Evolutionary conservation across 2,888 invertebrate species (phyloP).

Genomic region (Aspidapion aeneum): DNA sequence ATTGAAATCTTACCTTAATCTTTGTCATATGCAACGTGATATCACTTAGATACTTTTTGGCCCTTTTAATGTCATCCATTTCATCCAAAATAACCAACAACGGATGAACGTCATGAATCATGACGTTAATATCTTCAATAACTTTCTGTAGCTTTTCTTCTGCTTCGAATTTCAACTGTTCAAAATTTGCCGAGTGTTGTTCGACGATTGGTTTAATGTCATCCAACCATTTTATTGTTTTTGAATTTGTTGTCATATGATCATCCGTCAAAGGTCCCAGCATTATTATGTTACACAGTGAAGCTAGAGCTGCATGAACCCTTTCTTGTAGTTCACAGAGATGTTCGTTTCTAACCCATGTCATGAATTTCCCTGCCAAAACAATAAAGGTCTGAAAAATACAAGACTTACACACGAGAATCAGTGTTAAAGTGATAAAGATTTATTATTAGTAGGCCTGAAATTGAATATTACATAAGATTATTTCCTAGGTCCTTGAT

Average conservation of each 20-base stretch:
- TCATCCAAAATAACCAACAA: constrained; percentile 74
- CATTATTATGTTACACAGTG: constrained; percentile 67
- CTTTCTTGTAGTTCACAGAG: constrained; percentile 64
- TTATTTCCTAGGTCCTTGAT: too few species aligned
- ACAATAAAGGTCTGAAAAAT: background rate
- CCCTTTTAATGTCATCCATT: constrained; percentile 75
- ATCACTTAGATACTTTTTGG: constrained; percentile 72
- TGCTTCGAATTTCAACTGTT: constrained; percentile 75
- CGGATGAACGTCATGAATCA: constrained; percentile 69
- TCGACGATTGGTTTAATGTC: constrained; percentile 78
- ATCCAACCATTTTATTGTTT: constrained; percentile 77
- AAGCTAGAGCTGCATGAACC: constrained; percentile 62
- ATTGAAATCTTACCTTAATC: constrained; percentile 48
- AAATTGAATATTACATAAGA: too few species aligned
- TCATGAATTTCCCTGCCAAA: constrained; percentile 65
- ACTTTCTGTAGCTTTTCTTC: constrained; percentile 73
- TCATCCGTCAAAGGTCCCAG: constrained; percentile 67
- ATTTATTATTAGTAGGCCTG: background rate
- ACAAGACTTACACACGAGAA: too few species aligned
- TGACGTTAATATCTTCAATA: constrained; percentile 65
- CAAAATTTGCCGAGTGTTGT: constrained; percentile 69
- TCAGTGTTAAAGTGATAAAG: too few species aligned
- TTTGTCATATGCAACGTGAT: constrained; percentile 70
- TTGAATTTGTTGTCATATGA: constrained; percentile 73
- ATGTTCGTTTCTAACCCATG: constrained; percentile 67